These are phyloP conservation scores for Antheraea mylitta DNA, from an alignment of 1,140 invertebrate genomes.

Conservation along the genomic window DNA sequence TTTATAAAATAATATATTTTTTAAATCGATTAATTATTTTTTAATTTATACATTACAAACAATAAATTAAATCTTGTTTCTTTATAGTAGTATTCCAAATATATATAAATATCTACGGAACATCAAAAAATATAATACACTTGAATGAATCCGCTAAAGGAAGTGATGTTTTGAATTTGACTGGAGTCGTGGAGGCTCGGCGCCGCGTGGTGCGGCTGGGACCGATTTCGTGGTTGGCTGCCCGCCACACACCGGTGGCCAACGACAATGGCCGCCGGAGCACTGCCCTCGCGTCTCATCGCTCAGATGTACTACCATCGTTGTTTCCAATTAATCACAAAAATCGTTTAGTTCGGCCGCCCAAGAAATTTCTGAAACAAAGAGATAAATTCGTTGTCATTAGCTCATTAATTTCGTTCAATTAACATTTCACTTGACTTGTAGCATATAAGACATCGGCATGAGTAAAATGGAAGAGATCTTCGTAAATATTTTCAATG, in stretches of 20 bases:
- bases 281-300: constrained; percentile 49
- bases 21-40: too few relatives aligned
- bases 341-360: constrained; percentile 2
- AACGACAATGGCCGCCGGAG: constrained; percentile 58
- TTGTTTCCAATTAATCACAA: constrained; percentile 43
- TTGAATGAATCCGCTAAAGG: constrained; percentile 5
- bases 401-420: background rate
- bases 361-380: constrained; percentile 9
- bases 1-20: too few relatives aligned
- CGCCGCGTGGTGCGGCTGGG: constrained; percentile 40
- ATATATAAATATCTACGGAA: background rate
- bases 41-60: too few relatives aligned
- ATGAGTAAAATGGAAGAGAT: background rate
- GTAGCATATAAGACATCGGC: background rate
- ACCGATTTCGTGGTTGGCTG: constrained; percentile 69
- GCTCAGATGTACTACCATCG: constrained; percentile 32
- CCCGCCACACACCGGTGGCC: constrained; percentile 57
- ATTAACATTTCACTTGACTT: background rate
- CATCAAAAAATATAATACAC: constrained; percentile 4
- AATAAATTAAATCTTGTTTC: too few relatives aligned
- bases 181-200: constrained; percentile 4
- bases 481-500: background rate
- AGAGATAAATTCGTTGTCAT: background rate
- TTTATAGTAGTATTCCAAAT: too few relatives aligned
- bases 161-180: constrained; percentile 13